Evolutionary conservation across 2,113 vertebrate species (phyloP).

Genomic region (Physeter macrocephalus): DNA sequence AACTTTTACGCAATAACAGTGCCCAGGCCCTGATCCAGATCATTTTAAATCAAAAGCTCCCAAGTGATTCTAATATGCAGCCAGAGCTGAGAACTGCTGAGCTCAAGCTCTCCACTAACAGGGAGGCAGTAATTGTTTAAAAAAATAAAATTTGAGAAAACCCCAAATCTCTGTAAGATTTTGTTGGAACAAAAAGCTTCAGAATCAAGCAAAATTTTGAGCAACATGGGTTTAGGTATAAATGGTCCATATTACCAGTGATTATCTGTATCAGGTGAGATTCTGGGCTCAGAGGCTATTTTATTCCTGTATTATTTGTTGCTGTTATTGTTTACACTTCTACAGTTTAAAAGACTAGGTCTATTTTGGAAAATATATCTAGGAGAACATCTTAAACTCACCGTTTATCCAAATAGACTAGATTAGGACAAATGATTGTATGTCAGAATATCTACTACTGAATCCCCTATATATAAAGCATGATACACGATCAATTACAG

Average conservation of each 20-base stretch:
- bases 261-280: not conserved
- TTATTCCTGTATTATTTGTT: not conserved
- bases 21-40: conserved; percentile 23
- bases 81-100: not conserved
- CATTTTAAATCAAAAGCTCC: not conserved
- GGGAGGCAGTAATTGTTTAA: not conserved
- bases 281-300: not conserved
- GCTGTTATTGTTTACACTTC: not conserved
- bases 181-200: not conserved
- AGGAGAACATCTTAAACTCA: not conserved
- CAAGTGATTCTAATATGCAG: not conserved
- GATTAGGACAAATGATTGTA: not conserved
- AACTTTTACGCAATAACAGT: not conserved
- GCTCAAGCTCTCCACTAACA: not conserved
- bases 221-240: not conserved
- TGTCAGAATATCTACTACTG: not conserved
- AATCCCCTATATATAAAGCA: not conserved
- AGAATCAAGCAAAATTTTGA: not conserved
- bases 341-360: not conserved
- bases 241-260: not conserved
- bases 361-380: not conserved
- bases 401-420: not conserved
- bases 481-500: not conserved
- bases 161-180: not conserved
- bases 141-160: not conserved